A percentile compares a stretch with the other conserved stretches of the same genome.
Conservation (phyloP, 1,140 invertebrate species). For the Pseudomyrmex sp. region DNA sequence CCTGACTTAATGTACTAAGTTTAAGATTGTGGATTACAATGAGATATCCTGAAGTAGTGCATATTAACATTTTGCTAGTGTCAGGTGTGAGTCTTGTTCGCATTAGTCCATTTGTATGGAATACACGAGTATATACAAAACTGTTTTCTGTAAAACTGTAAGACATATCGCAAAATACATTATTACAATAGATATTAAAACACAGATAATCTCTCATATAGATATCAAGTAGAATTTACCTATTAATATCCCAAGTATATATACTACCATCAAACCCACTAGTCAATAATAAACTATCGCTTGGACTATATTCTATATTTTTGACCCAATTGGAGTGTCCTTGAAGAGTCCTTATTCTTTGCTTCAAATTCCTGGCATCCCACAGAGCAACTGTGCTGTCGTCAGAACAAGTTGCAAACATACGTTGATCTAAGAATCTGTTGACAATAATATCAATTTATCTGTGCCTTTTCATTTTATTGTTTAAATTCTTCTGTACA, state of each 20-base stretch:
- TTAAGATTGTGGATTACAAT: constrained; percentile 96
- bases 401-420: constrained; percentile 97
- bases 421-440: constrained; percentile 94
- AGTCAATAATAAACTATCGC: constrained; percentile 93
- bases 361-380: constrained; percentile 94
- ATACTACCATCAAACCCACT: constrained; percentile 97
- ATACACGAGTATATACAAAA: constrained; percentile 92
- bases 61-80: constrained; percentile 94
- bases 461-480: not conserved
- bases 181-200: constrained; percentile 18
- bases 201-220: not conserved
- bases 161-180: constrained; percentile 59
- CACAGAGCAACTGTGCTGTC: constrained; percentile 96
- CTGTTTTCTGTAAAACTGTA: constrained; percentile 90
- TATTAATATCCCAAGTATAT: constrained; percentile 98
- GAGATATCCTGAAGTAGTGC: constrained; percentile 95
- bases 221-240: constrained; percentile 81
- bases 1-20: constrained; percentile 91
- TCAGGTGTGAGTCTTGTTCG: constrained; percentile 94
- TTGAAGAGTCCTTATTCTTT: constrained; percentile 90
- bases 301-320: constrained; percentile 97
- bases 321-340: constrained; percentile 98
- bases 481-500: not conserved
- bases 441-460: constrained; percentile 29
- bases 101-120: constrained; percentile 94